Base-by-base conservation (phyloP, 35 echinoderm and acorn worm species). In the Ophioderma brevispina region DNA sequence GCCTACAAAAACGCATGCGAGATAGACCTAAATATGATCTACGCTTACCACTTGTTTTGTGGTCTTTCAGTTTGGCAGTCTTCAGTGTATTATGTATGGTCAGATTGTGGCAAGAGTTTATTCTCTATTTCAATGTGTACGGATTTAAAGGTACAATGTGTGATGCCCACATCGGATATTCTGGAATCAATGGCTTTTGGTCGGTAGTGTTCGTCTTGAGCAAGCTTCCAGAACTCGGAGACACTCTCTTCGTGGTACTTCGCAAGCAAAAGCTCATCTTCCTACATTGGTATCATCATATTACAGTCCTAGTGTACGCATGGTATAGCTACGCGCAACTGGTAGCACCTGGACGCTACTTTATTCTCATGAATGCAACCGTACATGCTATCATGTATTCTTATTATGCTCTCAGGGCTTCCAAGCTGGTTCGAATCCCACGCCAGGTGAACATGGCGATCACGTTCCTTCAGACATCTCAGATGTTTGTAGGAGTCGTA, bases 251-350 rank as follows among this genome's bases (percentile, higher is more conserved):
- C 55, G 91, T 99, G 35, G 94, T 99, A 64, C 88, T 99, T 3
- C 82, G 97, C 6, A 99, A 99, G 40, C 93, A 99, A 80, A 89
- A 89, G n/a, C 89, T 99, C 38, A 99, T 99, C 46, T 99, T 99
- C 59, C 89, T 99, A 23, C 97, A 99, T 76, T 99, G 94, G 93
- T 99, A 99, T 84, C 97, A 99, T 42, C 97, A 99, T 78, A 90
- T 95, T 39, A 95, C 97, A 0, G 97, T 99, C 32, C 81, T 95
- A 39, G 76, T 99, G 21, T 99, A 95, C 63, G 82, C 93, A 1
- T 95, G 81, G 76, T 93, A 95, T 39, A 95, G 93, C 70, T 93
- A 99, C 56, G 85, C 81, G 35, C 82, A 85, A 10, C 79, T 99
- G 2, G 91, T 95, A 0, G 91, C 93, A 19, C 93, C 97, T 8